Evolutionary conservation across 2,888 invertebrate genomes (phyloP).

Genomic region (Andrena flavipes): DNA sequence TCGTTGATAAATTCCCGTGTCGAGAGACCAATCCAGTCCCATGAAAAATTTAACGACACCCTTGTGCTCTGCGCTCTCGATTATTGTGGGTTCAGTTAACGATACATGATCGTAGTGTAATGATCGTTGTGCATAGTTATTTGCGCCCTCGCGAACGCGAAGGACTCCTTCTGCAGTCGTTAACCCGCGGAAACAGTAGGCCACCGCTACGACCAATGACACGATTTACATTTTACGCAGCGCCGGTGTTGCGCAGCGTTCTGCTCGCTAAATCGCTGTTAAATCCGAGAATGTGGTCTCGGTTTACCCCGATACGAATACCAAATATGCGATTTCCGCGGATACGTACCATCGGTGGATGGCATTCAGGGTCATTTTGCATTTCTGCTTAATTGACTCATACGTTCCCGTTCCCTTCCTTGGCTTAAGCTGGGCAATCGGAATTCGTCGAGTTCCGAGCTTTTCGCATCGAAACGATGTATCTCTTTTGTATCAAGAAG

Average conservation of each 20-base stretch:
- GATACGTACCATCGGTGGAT: slow-evolving; percentile 30
- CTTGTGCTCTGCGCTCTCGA: background rate
- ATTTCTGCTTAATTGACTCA: slow-evolving; percentile 40
- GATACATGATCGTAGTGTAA: background rate
- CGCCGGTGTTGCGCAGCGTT: slow-evolving; percentile 45
- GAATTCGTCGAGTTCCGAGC: background rate
- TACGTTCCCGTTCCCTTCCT: slow-evolving; percentile 2
- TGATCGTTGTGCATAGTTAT: background rate
- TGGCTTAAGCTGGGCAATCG: background rate
- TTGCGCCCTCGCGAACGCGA: slow-evolving; percentile 6
- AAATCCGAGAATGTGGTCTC: slow-evolving; percentile 50
- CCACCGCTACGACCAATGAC: slow-evolving; percentile 34
- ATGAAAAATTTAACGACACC: background rate
- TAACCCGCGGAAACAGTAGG: slow-evolving; percentile 21
- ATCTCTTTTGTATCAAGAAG: too few relatives aligned
- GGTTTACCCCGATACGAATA: slow-evolving; percentile 57
- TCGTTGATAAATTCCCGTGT: too few relatives aligned
- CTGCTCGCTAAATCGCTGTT: slow-evolving; percentile 55
- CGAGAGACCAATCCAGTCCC: background rate
- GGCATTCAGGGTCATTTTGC: slow-evolving; percentile 29
- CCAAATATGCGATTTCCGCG: slow-evolving; percentile 44
- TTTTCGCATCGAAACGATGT: too few relatives aligned
- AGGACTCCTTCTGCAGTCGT: slow-evolving; percentile 22
- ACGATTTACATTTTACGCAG: slow-evolving; percentile 60
- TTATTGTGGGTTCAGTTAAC: background rate